Conservation (phyloP, 2,113 vertebrate genomes). For the Anas platyrhynchos region DNA sequence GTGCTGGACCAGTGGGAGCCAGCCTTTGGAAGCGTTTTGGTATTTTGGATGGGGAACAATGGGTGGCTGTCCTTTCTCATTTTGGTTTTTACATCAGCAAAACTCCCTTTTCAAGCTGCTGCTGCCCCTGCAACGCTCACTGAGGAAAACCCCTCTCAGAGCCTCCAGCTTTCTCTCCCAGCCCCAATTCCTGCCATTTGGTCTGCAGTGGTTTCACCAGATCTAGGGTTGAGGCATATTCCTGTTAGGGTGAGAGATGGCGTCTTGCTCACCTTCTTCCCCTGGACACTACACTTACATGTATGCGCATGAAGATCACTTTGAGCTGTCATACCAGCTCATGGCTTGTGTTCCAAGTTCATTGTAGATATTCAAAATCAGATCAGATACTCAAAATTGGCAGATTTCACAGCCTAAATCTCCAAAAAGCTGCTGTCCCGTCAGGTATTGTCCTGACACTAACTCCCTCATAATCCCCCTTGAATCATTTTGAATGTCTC, state of each 20-base stretch:
- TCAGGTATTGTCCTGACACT: not conserved
- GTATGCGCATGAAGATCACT: accelerated
- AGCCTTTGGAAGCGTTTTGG: not conserved
- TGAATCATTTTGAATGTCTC: not conserved
- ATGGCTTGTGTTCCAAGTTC: not conserved
- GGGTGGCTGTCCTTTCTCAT: not conserved
- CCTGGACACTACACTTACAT: not conserved
- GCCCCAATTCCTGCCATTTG: not conserved
- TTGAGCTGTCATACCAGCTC: not conserved
- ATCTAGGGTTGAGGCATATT: not conserved
- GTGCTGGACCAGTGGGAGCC: accelerated
- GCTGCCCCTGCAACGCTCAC: not conserved
- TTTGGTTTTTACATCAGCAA: not conserved
- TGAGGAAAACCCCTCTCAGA: not conserved
- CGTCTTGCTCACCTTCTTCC: not conserved
- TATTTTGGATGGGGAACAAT: not conserved
- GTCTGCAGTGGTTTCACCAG: not conserved
- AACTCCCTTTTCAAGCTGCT: not conserved
- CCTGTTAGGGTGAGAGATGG: not conserved
- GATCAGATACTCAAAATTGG: not conserved
- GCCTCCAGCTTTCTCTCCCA: not conserved
- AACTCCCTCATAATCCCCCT: not conserved
- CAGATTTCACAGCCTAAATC: not conserved
- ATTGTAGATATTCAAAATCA: not conserved
- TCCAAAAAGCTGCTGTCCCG: not conserved